phyloP scores from a whole-genome alignment of 2,113 vertebrate species.

The Mystacornis crossleyi region DNA sequence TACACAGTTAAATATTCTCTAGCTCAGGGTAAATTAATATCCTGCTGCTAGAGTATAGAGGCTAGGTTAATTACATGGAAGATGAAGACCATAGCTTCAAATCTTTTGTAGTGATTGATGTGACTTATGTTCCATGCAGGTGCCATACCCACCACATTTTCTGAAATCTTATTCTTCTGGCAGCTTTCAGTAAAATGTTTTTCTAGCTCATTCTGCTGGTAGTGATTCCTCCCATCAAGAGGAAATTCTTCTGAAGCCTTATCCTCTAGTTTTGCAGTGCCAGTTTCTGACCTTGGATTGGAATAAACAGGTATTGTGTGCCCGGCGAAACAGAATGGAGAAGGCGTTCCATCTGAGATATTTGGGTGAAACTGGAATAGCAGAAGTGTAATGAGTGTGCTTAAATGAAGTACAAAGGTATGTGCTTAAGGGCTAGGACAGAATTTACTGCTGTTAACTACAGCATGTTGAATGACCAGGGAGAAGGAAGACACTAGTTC shows the following conservation, averaged over 20 bases:
- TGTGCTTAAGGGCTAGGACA: not conserved
- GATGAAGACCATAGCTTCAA: not conserved
- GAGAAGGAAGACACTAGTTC: not conserved
- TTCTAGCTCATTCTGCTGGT: not conserved
- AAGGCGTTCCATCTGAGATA: not conserved
- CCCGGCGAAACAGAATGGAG: not conserved
- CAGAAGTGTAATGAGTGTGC: not conserved
- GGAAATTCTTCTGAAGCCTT: not conserved
- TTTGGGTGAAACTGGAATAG: not conserved
- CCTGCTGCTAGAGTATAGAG: not conserved
- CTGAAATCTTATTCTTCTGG: not conserved
- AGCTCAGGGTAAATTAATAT: not conserved
- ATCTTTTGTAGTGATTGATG: not conserved
- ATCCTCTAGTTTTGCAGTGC: not conserved
- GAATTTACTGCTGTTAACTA: not conserved
- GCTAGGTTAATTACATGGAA: not conserved
- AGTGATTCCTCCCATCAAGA: not conserved
- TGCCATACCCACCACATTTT: not conserved
- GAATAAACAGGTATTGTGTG: not conserved
- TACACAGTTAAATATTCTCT: not conserved
- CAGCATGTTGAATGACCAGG: not conserved
- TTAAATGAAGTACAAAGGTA: fast-evolving
- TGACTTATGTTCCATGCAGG: not conserved
- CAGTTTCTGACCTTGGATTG: not conserved
- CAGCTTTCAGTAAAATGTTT: not conserved